Conservation (phyloP, 2,113 vertebrate species). For the Buteo buteo region DNA sequence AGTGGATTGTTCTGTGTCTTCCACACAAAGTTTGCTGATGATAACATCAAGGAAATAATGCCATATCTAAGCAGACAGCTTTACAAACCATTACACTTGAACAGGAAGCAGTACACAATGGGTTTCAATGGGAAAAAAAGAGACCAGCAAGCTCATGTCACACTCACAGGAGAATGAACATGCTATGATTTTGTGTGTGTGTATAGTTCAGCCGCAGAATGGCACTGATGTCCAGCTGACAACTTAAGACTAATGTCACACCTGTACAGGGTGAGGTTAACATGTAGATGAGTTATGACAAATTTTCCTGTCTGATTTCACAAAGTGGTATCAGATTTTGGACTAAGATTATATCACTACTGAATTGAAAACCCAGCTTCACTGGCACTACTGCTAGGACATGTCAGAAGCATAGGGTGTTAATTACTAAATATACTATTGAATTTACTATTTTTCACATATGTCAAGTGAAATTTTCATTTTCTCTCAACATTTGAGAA, state of each 20-base stretch:
- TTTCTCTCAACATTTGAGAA: not conserved
- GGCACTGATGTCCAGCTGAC: not conserved
- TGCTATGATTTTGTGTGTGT: rapidly evolving
- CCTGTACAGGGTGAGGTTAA: not conserved
- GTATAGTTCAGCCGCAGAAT: not conserved
- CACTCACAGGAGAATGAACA: not conserved
- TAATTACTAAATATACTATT: not conserved
- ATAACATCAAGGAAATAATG: not conserved
- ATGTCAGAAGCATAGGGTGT: not conserved
- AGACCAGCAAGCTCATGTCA: not conserved
- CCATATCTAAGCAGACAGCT: not conserved
- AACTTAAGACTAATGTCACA: not conserved
- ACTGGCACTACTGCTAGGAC: not conserved
- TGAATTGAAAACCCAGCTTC: not conserved
- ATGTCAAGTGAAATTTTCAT: not conserved
- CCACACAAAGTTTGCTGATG: not conserved
- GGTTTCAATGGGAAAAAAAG: not conserved
- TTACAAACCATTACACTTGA: not conserved
- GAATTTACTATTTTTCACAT: not conserved
- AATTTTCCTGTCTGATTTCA: not conserved
- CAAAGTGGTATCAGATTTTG: not conserved
- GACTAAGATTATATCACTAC: not conserved
- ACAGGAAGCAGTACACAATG: not conserved
- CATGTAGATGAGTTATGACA: not conserved
- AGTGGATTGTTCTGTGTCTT: not conserved